A percentile compares a stretch with the other conserved stretches of the same genome.
phyloP scores from a whole-genome alignment of 1,140 invertebrate species.

The Leptopilina boulardi region DNA sequence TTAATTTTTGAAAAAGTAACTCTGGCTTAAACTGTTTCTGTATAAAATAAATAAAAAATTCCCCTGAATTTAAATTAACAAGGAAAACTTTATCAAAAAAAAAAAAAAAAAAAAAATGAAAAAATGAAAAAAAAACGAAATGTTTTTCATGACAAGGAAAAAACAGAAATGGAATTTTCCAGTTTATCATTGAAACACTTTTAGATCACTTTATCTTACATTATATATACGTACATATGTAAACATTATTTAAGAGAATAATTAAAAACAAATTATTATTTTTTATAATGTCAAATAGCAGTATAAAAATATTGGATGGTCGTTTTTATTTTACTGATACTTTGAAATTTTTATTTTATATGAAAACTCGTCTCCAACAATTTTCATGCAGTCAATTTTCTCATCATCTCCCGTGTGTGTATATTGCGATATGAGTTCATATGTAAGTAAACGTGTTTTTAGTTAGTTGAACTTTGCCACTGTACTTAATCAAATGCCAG shows the following conservation, averaged over 20 bases:
- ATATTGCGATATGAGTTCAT: background rate
- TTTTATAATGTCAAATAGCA: no score
- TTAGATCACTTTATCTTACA: no score
- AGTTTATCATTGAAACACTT: no score
- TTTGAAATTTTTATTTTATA: no score
- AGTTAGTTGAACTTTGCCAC: background rate
- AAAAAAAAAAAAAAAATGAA: background rate
- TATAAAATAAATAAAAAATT: background rate
- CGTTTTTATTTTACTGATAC: background rate
- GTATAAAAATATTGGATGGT: no score
- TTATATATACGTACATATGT: no score
- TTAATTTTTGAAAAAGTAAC: no score
- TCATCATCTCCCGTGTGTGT: background rate
- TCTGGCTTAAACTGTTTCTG: background rate
- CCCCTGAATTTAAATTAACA: background rate
- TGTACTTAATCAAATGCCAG: background rate
- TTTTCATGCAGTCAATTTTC: background rate
- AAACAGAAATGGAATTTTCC: background rate
- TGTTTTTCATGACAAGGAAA: background rate
- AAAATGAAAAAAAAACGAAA: background rate
- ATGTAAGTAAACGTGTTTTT: conserved; percentile 6
- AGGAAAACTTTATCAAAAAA: conserved; percentile 18
- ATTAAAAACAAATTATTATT: background rate
- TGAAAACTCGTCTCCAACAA: background rate
- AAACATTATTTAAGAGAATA: no score